Conservation (phyloP, 1,140 invertebrate species). For the Delia radicum region DNA sequence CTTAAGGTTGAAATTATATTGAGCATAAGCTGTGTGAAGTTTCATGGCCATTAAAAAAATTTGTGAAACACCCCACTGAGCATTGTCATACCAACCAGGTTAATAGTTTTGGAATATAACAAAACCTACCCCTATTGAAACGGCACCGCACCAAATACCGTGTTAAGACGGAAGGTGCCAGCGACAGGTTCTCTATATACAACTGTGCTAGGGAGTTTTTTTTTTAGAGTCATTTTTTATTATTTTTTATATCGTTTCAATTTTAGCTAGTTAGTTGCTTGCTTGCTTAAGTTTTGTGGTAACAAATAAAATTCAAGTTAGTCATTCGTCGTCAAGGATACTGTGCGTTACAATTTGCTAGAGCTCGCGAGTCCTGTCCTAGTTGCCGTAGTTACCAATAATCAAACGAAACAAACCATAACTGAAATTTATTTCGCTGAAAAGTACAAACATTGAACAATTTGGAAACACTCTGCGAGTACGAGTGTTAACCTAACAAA, state of each 20-base stretch:
- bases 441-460: neutral
- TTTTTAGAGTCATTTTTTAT: neutral
- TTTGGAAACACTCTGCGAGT: neutral
- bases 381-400: conserved; percentile 17
- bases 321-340: conserved; percentile 56
- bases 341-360: conserved; percentile 32
- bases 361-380: conserved; percentile 11
- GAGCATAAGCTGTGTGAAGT: too few species aligned
- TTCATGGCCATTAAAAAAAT: too few species aligned
- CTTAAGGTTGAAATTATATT: too few species aligned
- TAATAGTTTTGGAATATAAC: conserved; percentile 13
- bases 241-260: conserved; percentile 24
- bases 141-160: neutral
- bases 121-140: conserved; percentile 13
- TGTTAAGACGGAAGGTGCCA: conserved; percentile 11
- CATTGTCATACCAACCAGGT: conserved; percentile 23
- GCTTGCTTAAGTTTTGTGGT: conserved; percentile 49
- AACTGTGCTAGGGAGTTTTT: neutral
- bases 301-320: conserved; percentile 56
- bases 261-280: conserved; percentile 31
- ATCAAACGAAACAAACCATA: conserved; percentile 9
- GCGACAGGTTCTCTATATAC: conserved; percentile 7
- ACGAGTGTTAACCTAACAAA: conserved; percentile 30
- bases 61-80: too few species aligned
- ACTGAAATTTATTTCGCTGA: conserved; percentile 24